Evolutionary conservation across 1,140 invertebrate species (phyloP), one percentile per base, ranked within the genome.

Genomic region (Heliconius himera): DNA sequence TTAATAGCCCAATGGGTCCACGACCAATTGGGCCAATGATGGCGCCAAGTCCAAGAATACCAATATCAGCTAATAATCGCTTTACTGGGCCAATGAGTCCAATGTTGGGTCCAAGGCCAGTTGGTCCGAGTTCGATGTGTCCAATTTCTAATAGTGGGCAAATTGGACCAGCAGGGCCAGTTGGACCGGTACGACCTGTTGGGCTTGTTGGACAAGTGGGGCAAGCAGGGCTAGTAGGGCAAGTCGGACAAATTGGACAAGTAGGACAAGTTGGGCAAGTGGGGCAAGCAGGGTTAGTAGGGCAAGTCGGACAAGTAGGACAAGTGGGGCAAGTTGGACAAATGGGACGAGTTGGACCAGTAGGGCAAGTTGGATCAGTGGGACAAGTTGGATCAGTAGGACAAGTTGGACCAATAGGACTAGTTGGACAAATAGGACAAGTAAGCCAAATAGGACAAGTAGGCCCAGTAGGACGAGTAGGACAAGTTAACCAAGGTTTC

Each of bases 31-130:
- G 51, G 16, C 60, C 60, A 16, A 66, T 78, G 16, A 49, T 54
- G 3, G 80, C 66, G 2, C 71, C 79, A n/a, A 71, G 29, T 20
- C 71, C 77, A 41, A 66, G 60, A 29, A 78, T 78, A 73, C 70
- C 74, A 18, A 73, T 75, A 73, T 74, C 54, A 20, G 38, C 46
- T 18, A 71, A 51, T 51, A 76, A 56, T 76, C 74, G 54, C 6
- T 72, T 72, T 38, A 2, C 70, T 38, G 76, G 79, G 1, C 80
- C 80, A 18, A 77, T 74, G 38, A 73, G 54, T 51, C 66, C 38
- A 29, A 77, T 77, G 76, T 9, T 46, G 18, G 56, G 72, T 56
- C n/a, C 70, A 20, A 72, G 70, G 33, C 29, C 70, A 38, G 70
- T 72, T 38, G 29, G 33, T 0, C 33, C 70, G 16, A 20, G 26